Conservation (phyloP, 2,797 vertebrate species). For the Ibycter americanus region DNA sequence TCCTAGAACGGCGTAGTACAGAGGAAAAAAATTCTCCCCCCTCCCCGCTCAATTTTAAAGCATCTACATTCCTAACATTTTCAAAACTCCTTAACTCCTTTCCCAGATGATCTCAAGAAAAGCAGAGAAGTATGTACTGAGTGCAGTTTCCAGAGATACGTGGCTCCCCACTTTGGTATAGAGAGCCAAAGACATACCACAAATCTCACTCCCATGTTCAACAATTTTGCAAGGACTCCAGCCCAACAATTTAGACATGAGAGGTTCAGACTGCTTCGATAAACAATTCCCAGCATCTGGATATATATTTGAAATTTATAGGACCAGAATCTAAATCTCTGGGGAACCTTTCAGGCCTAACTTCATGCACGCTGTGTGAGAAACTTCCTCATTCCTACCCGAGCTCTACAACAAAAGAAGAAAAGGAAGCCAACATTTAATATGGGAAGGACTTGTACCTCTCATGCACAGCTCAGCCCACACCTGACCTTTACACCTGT, state of each 20-base stretch:
- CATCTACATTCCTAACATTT: not conserved
- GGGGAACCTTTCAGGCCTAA: not conserved
- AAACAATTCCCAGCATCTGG: not conserved
- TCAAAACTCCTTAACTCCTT: not conserved
- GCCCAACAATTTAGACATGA: not conserved
- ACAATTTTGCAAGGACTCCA: not conserved
- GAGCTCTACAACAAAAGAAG: not conserved
- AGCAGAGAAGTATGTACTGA: not conserved
- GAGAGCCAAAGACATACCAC: not conserved
- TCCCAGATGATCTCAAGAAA: not conserved
- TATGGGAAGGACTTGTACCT: not conserved
- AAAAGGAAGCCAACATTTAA: not conserved
- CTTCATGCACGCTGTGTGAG: not conserved
- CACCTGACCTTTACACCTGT: not conserved
- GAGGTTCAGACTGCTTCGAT: not conserved
- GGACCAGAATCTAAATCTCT: not conserved
- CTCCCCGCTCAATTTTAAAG: not conserved
- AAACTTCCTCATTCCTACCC: not conserved
- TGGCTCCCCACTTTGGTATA: not conserved
- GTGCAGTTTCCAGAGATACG: not conserved
- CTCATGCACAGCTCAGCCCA: not conserved
- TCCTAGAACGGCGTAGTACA: not conserved
- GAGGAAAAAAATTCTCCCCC: not conserved
- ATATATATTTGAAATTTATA: not conserved
- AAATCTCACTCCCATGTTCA: not conserved